Conservation (phyloP, 2,888 invertebrate genomes). For the Venusia cambrica region DNA sequence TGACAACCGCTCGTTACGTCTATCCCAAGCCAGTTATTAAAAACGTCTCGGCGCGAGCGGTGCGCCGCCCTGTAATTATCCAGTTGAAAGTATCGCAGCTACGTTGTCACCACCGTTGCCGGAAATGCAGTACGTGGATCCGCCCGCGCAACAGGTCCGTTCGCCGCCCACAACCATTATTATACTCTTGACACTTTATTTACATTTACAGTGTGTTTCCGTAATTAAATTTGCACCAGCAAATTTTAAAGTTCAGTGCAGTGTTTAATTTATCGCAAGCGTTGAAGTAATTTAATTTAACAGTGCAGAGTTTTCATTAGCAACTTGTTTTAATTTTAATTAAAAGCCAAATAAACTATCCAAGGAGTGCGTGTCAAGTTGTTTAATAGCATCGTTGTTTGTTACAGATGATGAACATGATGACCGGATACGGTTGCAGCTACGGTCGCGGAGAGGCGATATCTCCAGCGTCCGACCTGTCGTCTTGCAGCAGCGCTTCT, state of each 20-base stretch:
- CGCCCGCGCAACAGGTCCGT: constrained; percentile 78
- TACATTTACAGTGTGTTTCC: constrained; percentile 29
- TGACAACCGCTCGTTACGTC: constrained; percentile 81
- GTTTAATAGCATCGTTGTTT: constrained; percentile 18
- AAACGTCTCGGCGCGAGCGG: constrained; percentile 82
- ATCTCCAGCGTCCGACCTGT: constrained; percentile 68
- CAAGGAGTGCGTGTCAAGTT: constrained; percentile 4
- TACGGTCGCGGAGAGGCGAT: constrained; percentile 76
- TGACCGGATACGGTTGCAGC: constrained; percentile 65
- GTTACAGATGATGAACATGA: constrained; percentile 74
- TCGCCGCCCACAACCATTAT: constrained; percentile 59
- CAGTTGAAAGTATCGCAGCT: constrained; percentile 69
- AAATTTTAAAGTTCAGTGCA: constrained; percentile 24
- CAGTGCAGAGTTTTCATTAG: constrained; percentile 1
- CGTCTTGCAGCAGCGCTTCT: constrained; percentile 70
- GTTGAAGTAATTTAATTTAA: constrained; percentile 8
- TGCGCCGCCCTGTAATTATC: constrained; percentile 80
- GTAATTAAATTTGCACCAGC: constrained; percentile 23
- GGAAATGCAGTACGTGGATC: constrained; percentile 78
- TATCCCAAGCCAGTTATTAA: constrained; percentile 82
- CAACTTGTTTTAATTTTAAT: constrained; percentile 1
- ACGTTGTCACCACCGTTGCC: constrained; percentile 70
- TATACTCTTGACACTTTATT: constrained; percentile 43
- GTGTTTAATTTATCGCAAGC: constrained; percentile 20
- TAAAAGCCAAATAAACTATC: too few species aligned